Evolutionary conservation across 1,140 invertebrate species (phyloP), one percentile per base, ranked within the genome.

Genomic region (Caenorhabditis tropicalis): DNA sequence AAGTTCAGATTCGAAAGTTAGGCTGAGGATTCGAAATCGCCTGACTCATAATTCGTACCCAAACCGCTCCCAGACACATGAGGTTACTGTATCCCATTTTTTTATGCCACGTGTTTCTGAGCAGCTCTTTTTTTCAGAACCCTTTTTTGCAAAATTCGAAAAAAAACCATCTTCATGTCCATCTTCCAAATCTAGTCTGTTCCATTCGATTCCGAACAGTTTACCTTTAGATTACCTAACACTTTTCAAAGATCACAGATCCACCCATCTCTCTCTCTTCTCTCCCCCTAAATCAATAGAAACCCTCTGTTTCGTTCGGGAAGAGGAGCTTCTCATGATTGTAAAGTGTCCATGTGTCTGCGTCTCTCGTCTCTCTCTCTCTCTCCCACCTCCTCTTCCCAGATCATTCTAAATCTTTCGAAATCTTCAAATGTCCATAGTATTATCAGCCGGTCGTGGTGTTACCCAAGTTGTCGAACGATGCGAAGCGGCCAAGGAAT

Each of bases 401-500:
- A n/a, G 27, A 46, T 74, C n/a, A 24, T 43, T 74, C 29, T n/a
- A 33, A 36, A 36, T 12, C 29, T 74, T 43, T 16, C 2, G 10
- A 36, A 65, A 2, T 53, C 31, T 9, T 19, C 46, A 48, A 36
- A 84, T 81, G 83, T 53, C 70, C 9, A 36, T 84, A 24, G 36
- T 53, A n/a, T 19, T 85, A 84, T 89, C 88, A 36, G 88, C 88
- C 19, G 88, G 82, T 46, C 43, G 85, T 39, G 88, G 88, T 21
- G 88, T 89, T 12, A 89, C 86, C 15, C 88, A 89, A 70, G 88
- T 89, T 43, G 88, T 89, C 74, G 83, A 88, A 70, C 83, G 88
- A 36, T 89, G 88, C 82, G 88, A 89, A 83, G 83, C 84, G 9
- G 88, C 88, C 48, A 89, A 89, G 39, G 49, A 81, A 33, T 82